A percentile compares a stretch with the other conserved stretches of the same genome.
Conservation (phyloP, 35 echinoderm and acorn worm genomes). For the Nesometra sesokonis region DNA sequence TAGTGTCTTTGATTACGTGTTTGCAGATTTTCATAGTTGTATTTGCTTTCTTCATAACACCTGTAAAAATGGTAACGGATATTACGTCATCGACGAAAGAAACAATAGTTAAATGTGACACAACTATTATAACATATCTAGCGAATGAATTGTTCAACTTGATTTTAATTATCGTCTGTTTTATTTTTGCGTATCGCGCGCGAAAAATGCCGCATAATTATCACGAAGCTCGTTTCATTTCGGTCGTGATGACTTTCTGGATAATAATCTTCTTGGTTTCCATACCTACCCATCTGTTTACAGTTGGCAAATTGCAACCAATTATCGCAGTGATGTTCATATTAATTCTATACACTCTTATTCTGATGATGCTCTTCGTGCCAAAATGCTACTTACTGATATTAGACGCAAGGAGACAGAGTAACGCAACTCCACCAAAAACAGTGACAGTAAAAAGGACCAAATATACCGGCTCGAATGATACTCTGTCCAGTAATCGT, state of each 20-base stretch:
- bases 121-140: constrained; percentile 25
- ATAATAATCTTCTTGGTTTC: constrained; percentile 63
- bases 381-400: constrained; percentile 59
- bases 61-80: constrained; percentile 23
- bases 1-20: constrained; percentile 22
- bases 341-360: constrained; percentile 37
- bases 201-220: constrained; percentile 66
- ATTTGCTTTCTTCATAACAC: constrained; percentile 11
- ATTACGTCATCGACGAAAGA: constrained; percentile 33
- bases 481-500: not conserved
- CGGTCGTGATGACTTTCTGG: constrained; percentile 57
- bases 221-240: constrained; percentile 63
- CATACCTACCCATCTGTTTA: constrained; percentile 40
- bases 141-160: constrained; percentile 46
- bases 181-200: constrained; percentile 47
- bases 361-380: constrained; percentile 54
- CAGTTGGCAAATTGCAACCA: constrained; percentile 45
- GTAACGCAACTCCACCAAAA: not conserved
- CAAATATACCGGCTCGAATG: not conserved
- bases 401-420: constrained; percentile 11
- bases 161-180: constrained; percentile 35
- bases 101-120: constrained; percentile 42
- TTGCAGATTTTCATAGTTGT: constrained; percentile 37
- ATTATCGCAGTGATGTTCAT: constrained; percentile 45
- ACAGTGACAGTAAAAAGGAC: not conserved